These are phyloP conservation scores for Amia ocellicauda DNA, from an alignment of 2,113 vertebrate species.

Conservation along the genomic window DNA sequence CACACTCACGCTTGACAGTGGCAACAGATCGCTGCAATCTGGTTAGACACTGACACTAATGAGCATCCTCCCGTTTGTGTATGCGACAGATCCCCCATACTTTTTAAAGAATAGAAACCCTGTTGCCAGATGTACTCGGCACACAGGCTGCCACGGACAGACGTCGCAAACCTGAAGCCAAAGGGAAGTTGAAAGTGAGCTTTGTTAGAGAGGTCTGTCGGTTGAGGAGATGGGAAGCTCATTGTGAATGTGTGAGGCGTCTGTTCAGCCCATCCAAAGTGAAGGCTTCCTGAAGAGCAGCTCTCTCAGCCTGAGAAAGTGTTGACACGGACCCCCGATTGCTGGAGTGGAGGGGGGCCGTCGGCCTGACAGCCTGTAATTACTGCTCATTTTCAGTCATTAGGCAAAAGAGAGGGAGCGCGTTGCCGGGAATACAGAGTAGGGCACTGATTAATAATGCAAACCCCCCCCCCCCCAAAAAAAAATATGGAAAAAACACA, in stretches of 20 bases:
- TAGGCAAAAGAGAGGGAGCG: slow-evolving; percentile 59
- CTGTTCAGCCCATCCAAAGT: slow-evolving; percentile 12
- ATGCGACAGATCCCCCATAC: too few relatives aligned
- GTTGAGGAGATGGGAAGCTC: too few relatives aligned
- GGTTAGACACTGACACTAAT: too few relatives aligned
- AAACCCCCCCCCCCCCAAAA: slow-evolving; percentile 38
- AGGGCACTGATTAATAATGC: slow-evolving; percentile 61
- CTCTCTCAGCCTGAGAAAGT: slow-evolving; percentile 19
- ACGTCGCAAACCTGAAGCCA: too few relatives aligned
- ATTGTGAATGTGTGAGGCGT: slow-evolving; percentile 5
- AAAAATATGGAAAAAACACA: slow-evolving; percentile 3
- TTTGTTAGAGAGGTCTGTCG: too few relatives aligned
- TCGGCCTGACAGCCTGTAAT: slow-evolving; percentile 68
- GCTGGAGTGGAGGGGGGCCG: slow-evolving; percentile 48
- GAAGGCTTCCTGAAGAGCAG: neutral
- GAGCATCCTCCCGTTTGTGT: too few relatives aligned
- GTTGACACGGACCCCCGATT: slow-evolving; percentile 52
- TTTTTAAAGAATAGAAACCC: too few relatives aligned
- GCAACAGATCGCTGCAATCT: too few relatives aligned
- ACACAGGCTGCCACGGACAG: too few relatives aligned
- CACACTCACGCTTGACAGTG: too few relatives aligned
- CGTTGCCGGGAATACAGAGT: slow-evolving; percentile 46
- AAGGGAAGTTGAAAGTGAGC: too few relatives aligned
- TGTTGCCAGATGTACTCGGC: too few relatives aligned
- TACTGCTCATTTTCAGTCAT: slow-evolving; percentile 68